Evolutionary conservation across 2,113 vertebrate species (phyloP).

Genomic region (Myotis lucifugus): DNA sequence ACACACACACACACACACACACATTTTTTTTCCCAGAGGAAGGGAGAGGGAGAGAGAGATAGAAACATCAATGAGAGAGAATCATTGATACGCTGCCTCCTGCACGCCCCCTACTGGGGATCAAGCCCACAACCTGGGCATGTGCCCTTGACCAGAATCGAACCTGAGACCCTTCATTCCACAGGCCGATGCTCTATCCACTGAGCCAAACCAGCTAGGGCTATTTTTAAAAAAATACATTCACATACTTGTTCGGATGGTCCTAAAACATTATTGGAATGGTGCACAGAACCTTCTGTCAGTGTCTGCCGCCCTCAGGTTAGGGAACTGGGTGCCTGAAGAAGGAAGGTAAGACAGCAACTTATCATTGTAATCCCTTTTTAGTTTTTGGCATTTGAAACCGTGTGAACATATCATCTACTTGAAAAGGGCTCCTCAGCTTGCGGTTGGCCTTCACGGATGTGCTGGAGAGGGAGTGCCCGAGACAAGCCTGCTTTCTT

Average conservation of each 20-base stretch:
- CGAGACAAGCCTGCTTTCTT: slow-evolving; percentile 49
- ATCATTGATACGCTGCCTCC: no score
- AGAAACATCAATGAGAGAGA: no score
- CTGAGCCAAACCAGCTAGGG: no score
- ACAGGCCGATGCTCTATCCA: no score
- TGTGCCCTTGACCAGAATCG: no score
- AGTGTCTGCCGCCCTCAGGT: background rate
- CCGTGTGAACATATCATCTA: background rate
- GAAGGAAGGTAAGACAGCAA: background rate
- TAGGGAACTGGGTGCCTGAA: background rate
- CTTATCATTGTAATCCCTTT: background rate
- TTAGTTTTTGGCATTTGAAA: slow-evolving; percentile 14
- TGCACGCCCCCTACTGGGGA: no score
- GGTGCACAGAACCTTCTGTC: background rate
- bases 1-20: no score
- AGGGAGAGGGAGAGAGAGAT: no score
- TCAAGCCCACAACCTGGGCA: no score
- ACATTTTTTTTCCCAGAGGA: no score
- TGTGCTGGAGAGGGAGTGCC: background rate
- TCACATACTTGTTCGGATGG: background rate
- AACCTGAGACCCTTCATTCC: no score
- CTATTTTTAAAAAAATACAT: background rate
- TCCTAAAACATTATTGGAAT: slow-evolving; percentile 29
- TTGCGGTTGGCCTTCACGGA: background rate
- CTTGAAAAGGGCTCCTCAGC: slow-evolving; percentile 34